phyloP scores from a whole-genome alignment of 2,888 invertebrate genomes.

The Bombyx huttoni region DNA sequence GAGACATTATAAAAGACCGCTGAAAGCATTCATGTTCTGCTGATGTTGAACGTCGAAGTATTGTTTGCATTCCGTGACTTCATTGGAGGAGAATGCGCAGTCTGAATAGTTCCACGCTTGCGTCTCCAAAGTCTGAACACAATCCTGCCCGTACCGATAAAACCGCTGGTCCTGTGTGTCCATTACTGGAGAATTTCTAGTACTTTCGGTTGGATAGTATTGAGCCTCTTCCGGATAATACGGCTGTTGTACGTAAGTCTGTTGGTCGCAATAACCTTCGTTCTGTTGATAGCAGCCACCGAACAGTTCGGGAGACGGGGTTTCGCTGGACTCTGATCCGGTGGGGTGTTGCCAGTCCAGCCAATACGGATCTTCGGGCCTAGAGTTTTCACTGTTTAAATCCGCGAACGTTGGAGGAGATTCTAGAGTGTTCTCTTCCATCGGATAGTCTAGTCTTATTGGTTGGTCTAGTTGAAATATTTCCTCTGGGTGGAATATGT shows the following conservation, averaged over 20 bases:
- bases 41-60: conserved; percentile 48
- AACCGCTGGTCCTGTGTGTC: conserved; percentile 49
- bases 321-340: conserved; percentile 66
- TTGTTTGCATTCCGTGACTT: conserved; percentile 41
- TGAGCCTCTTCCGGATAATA: conserved; percentile 60
- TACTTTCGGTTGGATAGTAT: conserved; percentile 45
- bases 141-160: conserved; percentile 49
- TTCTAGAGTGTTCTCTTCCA: conserved; percentile 63
- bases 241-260: conserved; percentile 39
- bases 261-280: conserved; percentile 53
- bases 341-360: conserved; percentile 68
- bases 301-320: conserved; percentile 71
- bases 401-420: conserved; percentile 81
- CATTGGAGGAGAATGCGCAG: conserved; percentile 42
- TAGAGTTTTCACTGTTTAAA: conserved; percentile 79
- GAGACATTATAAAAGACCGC: conserved; percentile 42
- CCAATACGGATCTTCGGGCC: conserved; percentile 74
- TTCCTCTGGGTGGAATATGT: conserved; percentile 83
- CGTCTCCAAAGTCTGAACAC: conserved; percentile 39
- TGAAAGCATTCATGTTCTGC: conserved; percentile 43
- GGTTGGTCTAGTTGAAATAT: conserved; percentile 85
- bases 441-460: conserved; percentile 74
- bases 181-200: conserved; percentile 43
- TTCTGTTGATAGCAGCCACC: conserved; percentile 48
- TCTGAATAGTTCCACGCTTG: conserved; percentile 53